A percentile compares a stretch with the other conserved stretches of the same genome.
Evolutionary conservation across 1,140 invertebrate species (phyloP).

Genomic region (Cyclargus thomasi): DNA sequence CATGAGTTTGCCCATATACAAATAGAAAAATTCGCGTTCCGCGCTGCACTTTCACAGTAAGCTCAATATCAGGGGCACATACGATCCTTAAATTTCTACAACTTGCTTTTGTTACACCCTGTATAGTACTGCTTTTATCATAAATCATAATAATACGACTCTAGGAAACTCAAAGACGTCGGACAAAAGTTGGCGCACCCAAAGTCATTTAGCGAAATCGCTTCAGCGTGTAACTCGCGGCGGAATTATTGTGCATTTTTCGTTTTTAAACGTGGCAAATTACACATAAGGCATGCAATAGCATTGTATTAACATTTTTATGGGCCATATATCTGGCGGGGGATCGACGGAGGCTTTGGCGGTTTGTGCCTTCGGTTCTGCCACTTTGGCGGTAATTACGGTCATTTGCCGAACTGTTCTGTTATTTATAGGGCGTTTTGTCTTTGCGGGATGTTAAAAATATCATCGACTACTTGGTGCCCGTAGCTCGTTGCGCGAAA

Average conservation of each 20-base stretch:
- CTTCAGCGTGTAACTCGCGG: constrained; percentile 31
- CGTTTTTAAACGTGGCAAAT: constrained; percentile 67
- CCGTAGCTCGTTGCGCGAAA: too few relatives aligned
- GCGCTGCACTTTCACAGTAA: too few relatives aligned
- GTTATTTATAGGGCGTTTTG: neutral
- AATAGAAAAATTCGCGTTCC: too few relatives aligned
- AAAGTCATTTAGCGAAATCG: constrained; percentile 21
- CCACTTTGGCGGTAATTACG: constrained; percentile 21
- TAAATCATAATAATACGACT: too few relatives aligned
- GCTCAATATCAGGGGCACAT: too few relatives aligned
- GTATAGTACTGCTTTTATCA: too few relatives aligned
- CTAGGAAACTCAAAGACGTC: too few relatives aligned
- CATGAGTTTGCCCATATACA: too few relatives aligned
- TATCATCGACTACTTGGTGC: too few relatives aligned
- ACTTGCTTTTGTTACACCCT: too few relatives aligned
- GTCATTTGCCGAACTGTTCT: constrained; percentile 15
- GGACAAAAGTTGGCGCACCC: neutral
- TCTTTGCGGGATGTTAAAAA: neutral
- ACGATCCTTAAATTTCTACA: too few relatives aligned
- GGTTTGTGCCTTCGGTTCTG: constrained; percentile 36
- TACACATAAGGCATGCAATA: constrained; percentile 66
- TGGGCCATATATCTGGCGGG: constrained; percentile 59
- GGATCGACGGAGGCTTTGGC: constrained; percentile 48
- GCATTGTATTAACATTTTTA: constrained; percentile 73
- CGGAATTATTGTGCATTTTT: constrained; percentile 43